Evolutionary conservation across 2,113 vertebrate genomes (phyloP).

Genomic region (Neoarius graeffei): DNA sequence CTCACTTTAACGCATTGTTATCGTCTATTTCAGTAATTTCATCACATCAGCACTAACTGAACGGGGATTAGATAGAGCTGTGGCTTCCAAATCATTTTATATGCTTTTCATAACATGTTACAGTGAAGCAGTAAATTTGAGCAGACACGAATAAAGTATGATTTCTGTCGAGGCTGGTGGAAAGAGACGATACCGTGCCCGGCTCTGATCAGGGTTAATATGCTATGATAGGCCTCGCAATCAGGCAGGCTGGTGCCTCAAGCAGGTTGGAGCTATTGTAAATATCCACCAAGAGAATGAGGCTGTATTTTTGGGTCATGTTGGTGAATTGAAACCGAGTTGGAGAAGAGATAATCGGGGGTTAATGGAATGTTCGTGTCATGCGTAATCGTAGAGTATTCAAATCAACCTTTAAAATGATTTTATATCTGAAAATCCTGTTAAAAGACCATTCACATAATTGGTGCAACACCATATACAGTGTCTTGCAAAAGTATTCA

Average conservation of each 20-base stretch:
- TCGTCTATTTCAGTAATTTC: constrained; percentile 44
- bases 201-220: constrained; percentile 55
- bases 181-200: constrained; percentile 21
- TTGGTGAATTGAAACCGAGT: neutral
- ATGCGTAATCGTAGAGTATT: neutral
- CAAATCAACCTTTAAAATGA: neutral
- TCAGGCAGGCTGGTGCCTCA: constrained; percentile 23
- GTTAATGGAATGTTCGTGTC: neutral
- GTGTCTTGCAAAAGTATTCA: no score
- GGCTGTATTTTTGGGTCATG: neutral
- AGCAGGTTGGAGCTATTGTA: constrained; percentile 9
- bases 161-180: constrained; percentile 45
- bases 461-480: no score
- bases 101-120: constrained; percentile 59
- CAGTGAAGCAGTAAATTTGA: constrained; percentile 50
- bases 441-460: no score
- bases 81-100: constrained; percentile 52
- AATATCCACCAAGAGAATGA: neutral
- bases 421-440: no score
- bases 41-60: constrained; percentile 27
- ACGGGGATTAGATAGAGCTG: constrained; percentile 33
- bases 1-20: constrained; percentile 41
- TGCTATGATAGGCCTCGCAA: constrained; percentile 52
- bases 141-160: constrained; percentile 55
- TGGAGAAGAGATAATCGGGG: neutral